Conservation (phyloP, 2,888 invertebrate species). For the Phania funesta region DNA sequence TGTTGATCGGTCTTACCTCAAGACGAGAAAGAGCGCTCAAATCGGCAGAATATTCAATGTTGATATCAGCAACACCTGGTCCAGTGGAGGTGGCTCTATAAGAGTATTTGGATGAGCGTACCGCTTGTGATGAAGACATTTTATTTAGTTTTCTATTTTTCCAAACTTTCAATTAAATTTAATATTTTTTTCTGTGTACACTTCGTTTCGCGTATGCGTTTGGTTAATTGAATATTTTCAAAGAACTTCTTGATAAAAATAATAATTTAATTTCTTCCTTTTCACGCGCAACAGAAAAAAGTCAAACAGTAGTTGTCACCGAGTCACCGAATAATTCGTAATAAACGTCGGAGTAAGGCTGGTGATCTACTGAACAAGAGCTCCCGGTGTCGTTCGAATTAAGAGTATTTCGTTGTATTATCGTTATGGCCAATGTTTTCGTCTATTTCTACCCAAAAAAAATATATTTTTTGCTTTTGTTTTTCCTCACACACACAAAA, state of each 20-base stretch:
- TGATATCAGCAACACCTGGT: conserved; percentile 92
- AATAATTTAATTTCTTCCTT: conserved; percentile 59
- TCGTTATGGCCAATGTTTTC: conserved; percentile 73
- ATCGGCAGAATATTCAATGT: conserved; percentile 97
- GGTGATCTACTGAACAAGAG: conserved; percentile 82
- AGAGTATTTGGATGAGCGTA: conserved; percentile 94
- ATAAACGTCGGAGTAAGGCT: conserved; percentile 81
- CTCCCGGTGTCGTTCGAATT: conserved; percentile 81
- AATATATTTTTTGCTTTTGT: conserved; percentile 17
- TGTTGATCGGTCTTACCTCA: conserved; percentile 86
- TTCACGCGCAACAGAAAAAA: conserved; percentile 74
- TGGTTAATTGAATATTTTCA: conserved; percentile 32
- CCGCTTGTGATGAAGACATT: conserved; percentile 88
- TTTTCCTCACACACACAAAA: conserved; percentile 45
- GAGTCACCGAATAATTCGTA: conserved; percentile 81
- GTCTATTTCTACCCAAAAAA: conserved; percentile 72
- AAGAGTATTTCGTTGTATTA: conserved; percentile 80
- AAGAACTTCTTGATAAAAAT: conserved; percentile 25
- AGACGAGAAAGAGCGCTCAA: conserved; percentile 96
- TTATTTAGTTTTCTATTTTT: conserved; percentile 79
- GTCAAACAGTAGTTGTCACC: conserved; percentile 80
- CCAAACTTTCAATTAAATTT: conserved; percentile 58
- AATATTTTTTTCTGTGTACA: conserved; percentile 55
- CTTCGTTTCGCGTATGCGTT: conserved; percentile 70
- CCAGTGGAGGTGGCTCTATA: conserved; percentile 94